Base-by-base conservation (phyloP, 1,140 invertebrate genomes). In the Trypoxylus dichotomus region DNA sequence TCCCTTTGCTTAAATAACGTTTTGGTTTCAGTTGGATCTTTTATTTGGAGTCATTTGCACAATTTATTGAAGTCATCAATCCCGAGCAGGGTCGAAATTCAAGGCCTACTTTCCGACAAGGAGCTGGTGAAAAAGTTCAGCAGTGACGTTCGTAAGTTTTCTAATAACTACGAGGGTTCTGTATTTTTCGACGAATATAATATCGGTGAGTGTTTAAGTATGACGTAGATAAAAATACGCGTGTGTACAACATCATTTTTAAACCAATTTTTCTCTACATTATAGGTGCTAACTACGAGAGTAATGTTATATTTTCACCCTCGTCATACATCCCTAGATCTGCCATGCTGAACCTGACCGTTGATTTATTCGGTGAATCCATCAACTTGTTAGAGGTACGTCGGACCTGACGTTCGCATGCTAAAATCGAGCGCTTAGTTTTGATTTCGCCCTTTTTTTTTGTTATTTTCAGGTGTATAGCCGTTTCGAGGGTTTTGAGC, bases 41-140 rank as follows among this genome's bases (percentile, higher is more conserved):
- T 96, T 85, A 93, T 98, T 8, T 97, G 94, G 94, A 96, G 94
- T 63, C 95, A 98, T 85, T 87, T 98, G 47, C 93, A 90, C 78
- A 98, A 97, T 86, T 84, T 97, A 27, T 91, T 93, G 73, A 93
- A 94, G 79, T 96, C 95, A 0, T 93, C 95, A 0, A 91, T 95
- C 3, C 95, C 96, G 0, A 93, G 92, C 11, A 91, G 93, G 81
- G 90, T 95, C 15, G 93, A 95, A 83, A 91, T 97, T 37, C 94
- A 96, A 84, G 93, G 92, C 74, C 87, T 98, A 11, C 85, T 98
- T 1, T 92, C 93, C 0, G 91, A 95, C 79, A 88, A 91, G 73
- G 90, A 93, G 27, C 85, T 96, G 0, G 88, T 88, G 2, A 89
- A 91, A 75, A 94, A 95, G 85, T 96, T 94, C 82, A 93, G 92